phyloP scores from a whole-genome alignment of 35 echinoderm and acorn worm species.

The Chiridota heheva region DNA sequence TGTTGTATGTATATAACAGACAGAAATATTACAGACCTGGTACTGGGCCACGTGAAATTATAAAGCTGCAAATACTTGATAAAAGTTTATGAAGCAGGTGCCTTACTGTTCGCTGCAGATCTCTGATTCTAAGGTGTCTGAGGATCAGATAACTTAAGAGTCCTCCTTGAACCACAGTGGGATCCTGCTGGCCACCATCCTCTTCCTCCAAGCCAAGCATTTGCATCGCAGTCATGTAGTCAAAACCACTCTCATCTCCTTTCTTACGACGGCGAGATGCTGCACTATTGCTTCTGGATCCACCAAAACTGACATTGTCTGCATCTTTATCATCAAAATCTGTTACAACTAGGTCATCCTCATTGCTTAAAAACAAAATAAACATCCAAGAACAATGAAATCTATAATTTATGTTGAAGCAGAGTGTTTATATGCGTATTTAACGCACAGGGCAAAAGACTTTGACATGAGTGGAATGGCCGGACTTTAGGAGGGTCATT shows the following conservation, averaged over 20 bases:
- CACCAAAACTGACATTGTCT: slow-evolving; percentile 80
- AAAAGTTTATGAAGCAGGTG: no score
- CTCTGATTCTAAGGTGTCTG: slow-evolving; percentile 87
- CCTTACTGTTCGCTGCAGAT: slow-evolving; percentile 93
- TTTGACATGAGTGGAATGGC: no score
- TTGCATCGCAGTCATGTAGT: slow-evolving; percentile 77
- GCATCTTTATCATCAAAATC: slow-evolving; percentile 98
- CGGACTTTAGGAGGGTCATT: no score
- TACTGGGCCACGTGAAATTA: no score
- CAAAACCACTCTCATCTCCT: slow-evolving; percentile 57
- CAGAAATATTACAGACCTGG: no score
- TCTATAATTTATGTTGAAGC: no score
- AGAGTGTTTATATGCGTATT: no score
- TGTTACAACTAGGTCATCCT: slow-evolving; percentile 70
- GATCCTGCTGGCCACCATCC: slow-evolving; percentile 72
- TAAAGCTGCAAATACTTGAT: no score
- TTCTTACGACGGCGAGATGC: slow-evolving; percentile 17
- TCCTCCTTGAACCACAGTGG: slow-evolving; percentile 91
- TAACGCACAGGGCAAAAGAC: no score
- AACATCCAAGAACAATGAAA: no score
- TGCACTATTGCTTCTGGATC: slow-evolving; percentile 49
- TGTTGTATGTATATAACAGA: no score
- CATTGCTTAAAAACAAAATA: slow-evolving; percentile 32
- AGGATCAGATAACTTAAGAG: slow-evolving; percentile 83
- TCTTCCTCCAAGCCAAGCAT: slow-evolving; percentile 94